Base-by-base conservation (phyloP, 2,888 invertebrate species). In the Allophyes oxyacanthae region DNA sequence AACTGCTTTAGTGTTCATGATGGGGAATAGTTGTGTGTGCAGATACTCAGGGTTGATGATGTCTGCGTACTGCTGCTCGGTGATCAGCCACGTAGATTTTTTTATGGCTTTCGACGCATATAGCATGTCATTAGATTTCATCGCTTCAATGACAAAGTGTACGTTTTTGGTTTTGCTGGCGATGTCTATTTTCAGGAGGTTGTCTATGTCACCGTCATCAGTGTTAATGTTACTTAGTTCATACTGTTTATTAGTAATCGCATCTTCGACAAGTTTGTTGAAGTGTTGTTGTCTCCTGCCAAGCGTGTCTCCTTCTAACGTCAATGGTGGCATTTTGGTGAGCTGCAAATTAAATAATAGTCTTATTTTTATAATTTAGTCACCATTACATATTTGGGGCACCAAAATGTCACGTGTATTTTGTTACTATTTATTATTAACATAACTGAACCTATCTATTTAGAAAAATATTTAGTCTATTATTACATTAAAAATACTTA, bases 21-120 rank as follows among this genome's bases (percentile, higher is more conserved):
- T 68, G 6, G 86, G 91, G 36, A 83, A 83, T 0, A 91, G 72
- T 38, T 84, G 58, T 2, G 74, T 65, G 52, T 86, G 65, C 6
- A 92, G 70, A 65, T 88, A 85, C 42, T 85, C 70, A 5, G 91
- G 89, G 58, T 92, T 89, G 44, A 92, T 79, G 43, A 91, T 83
- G 62, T 88, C 68, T 5, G 82, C 80, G 58, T 88, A 88, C 52
- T 87, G 72, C 6, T 75, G 64, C 25, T 91, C 88, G 1, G 82
- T 87, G 34, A 92, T 77, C 7, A 91, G 70, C 91, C 91, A 91
- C 11, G 75, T 67, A 36, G 83, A 79, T 43, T 79, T 75, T 54
- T 87, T 90, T 36, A 92, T 83, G 13, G 85, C 89, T 70, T 84
- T 82, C 7, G 90, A 83, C 2, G 87, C 84, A 57, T 87, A 89